A percentile compares a stretch with the other conserved stretches of the same genome.
Conservation (phyloP, 2,113 vertebrate species). For the Amblyornis subalaris region DNA sequence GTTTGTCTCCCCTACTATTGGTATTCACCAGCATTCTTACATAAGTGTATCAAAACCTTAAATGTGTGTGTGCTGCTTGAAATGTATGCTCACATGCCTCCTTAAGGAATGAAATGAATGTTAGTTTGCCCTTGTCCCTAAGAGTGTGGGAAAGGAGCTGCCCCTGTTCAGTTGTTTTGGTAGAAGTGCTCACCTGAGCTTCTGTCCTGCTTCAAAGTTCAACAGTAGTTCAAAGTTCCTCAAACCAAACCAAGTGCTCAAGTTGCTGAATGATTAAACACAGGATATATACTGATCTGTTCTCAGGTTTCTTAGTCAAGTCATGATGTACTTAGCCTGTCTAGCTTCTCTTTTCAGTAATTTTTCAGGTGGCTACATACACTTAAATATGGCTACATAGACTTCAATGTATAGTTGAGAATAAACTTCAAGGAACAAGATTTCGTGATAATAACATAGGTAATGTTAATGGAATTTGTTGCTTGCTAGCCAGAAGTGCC, state of each 20-base stretch:
- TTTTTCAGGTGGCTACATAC: neutral
- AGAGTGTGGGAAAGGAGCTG: neutral
- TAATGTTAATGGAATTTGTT: neutral
- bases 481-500: neutral
- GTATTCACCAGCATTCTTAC: neutral
- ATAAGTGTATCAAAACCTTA: neutral
- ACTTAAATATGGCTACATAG: neutral
- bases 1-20: neutral
- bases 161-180: neutral
- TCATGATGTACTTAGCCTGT: neutral
- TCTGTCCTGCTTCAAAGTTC: constrained; percentile 39
- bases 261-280: constrained; percentile 43
- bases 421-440: neutral
- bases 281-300: neutral
- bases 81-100: neutral
- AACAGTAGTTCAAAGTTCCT: constrained; percentile 40
- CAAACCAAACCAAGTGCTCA: neutral
- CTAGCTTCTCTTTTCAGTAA: neutral
- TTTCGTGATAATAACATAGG: neutral
- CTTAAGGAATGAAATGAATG: neutral
- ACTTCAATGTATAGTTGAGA: neutral
- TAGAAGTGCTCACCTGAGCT: neutral
- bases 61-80: neutral
- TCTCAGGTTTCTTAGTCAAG: neutral
- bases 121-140: neutral